Conservation (phyloP, 2,797 vertebrate genomes). For the Scleropages formosus region DNA sequence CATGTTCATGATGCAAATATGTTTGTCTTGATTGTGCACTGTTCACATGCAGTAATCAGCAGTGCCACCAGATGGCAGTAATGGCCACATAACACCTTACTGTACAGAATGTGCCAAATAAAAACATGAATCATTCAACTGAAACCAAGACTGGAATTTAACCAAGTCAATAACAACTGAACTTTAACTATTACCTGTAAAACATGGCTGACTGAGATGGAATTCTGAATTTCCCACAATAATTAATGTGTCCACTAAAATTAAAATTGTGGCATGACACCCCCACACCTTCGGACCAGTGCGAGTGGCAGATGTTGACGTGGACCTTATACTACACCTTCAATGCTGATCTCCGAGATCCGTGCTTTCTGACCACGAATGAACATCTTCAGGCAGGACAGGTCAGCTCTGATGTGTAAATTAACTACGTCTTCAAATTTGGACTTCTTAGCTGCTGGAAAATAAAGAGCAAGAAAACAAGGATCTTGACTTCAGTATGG, state of each 20-base stretch:
- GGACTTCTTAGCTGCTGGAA: conserved; percentile 72
- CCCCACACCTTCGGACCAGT: not conserved
- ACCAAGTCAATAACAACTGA: no score
- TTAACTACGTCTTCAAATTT: conserved; percentile 85
- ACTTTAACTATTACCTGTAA: no score
- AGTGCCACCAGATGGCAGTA: conserved; percentile 28
- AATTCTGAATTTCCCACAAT: no score
- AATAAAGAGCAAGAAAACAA: conserved; percentile 6
- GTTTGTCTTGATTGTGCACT: not conserved
- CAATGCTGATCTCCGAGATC: conserved; percentile 90
- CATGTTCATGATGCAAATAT: not conserved
- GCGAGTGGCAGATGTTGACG: not conserved
- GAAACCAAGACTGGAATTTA: no score
- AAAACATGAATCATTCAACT: no score
- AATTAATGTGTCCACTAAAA: no score
- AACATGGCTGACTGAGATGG: no score
- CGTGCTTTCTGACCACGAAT: conserved; percentile 83
- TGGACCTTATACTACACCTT: conserved; percentile 70
- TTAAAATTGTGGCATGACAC: no score
- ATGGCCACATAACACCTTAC: not conserved
- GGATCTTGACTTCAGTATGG: conserved; percentile 13
- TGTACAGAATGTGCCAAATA: no score
- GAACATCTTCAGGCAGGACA: conserved; percentile 86
- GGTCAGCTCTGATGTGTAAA: conserved; percentile 82
- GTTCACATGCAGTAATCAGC: not conserved